phyloP scores from a whole-genome alignment of 2,113 vertebrate genomes.

The Anser brachyrhynchus region DNA sequence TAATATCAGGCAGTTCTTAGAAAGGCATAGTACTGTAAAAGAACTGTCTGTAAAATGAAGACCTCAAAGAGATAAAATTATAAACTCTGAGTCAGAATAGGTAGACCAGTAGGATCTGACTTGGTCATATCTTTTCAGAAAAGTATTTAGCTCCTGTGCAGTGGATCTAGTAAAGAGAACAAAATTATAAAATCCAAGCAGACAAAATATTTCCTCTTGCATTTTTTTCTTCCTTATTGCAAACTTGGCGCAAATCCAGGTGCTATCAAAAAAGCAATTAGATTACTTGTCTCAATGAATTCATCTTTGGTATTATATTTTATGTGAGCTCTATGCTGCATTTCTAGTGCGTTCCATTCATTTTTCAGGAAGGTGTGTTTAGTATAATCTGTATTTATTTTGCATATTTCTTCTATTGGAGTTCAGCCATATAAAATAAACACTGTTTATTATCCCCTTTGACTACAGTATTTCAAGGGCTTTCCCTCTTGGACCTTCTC shows the following conservation, averaged over 20 bases:
- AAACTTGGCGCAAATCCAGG: neutral
- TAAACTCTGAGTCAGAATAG: neutral
- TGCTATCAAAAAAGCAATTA: slow-evolving; percentile 6
- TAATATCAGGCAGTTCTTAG: neutral
- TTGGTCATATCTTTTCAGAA: neutral
- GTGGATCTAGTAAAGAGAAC: neutral
- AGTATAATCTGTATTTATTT: slow-evolving; percentile 58
- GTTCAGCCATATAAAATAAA: slow-evolving; percentile 61
- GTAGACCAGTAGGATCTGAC: neutral
- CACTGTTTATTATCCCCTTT: slow-evolving; percentile 49
- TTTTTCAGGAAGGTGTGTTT: slow-evolving; percentile 49
- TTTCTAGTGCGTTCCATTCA: slow-evolving; percentile 21
- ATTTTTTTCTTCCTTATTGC: neutral
- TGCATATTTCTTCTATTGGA: slow-evolving; percentile 42
- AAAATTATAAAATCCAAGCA: neutral
- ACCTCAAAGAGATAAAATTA: neutral
- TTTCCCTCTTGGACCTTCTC: slow-evolving; percentile 5
- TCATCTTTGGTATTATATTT: neutral
- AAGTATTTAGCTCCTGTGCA: neutral
- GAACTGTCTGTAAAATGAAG: neutral
- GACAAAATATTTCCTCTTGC: neutral
- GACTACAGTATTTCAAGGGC: slow-evolving; percentile 60
- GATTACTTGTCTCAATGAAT: slow-evolving; percentile 32
- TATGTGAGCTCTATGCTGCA: neutral
- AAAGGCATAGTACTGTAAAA: neutral